Base-by-base conservation (phyloP, 2,888 invertebrate species). In the Caenorhabditis plicata region DNA sequence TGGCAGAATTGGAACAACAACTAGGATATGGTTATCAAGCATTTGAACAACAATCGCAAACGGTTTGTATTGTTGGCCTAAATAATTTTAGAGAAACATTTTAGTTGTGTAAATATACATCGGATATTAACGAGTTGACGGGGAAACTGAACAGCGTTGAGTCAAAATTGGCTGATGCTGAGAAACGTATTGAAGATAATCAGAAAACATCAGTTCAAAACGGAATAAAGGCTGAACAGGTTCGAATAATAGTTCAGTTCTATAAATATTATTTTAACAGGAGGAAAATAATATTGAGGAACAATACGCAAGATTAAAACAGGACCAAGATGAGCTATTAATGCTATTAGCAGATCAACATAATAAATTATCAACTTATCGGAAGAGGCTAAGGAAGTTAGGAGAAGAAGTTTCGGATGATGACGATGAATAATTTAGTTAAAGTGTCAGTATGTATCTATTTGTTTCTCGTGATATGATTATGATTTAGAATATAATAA, bases 271-370 rank as follows among this genome's bases (percentile, higher is more conserved):
- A 13, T 15, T 13, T 17, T 4, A 3, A 3, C 35, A 15, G 35
- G 20, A 49, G 32, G 22, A 23, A 17, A 15, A 7, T 40, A 7
- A 43, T 11, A n/a, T 13, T 13, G 13, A 31, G 17, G 58, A 51
- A 9, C 75, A 74, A 35, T 22, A 75, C 29, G 53, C 45, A 9
- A 48, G 62, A 17, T 38, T 91, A 61, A 87, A 86, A 78, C 90
- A 88, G 79, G 95, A 96, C 78, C 94, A 95, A 82, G 95, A 96
- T 72, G 93, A 95, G 83, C 83, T 96, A 62, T 83, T 96, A 50
- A 89, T 90, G 77, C 83, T 96, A 53, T 84, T 96, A 32, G 88
- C 91, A 0, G 92, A 95, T 81, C 93, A 95, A 85, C 94, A 88
- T 73, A 81, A 82, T 39, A 89, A 89, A 82, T 83, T 91, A 45